Percentiles rank a stretch among this genome's conserved stretches.
These are phyloP conservation scores for Aelia acuminata DNA, from an alignment of 2,888 invertebrate genomes.

Conservation along the genomic window DNA sequence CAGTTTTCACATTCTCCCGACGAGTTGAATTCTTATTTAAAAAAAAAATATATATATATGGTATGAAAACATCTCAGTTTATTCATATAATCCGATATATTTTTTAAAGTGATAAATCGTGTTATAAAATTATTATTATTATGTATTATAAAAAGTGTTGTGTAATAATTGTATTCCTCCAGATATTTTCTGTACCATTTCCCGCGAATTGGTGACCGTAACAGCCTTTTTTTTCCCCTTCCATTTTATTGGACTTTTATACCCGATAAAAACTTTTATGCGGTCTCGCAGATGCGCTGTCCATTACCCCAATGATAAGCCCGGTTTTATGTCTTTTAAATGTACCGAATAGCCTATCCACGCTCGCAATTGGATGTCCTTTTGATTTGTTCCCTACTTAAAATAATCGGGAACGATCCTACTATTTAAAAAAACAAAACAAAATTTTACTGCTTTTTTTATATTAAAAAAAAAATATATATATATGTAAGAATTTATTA, in stretches of 20 bases:
- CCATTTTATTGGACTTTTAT: slow-evolving; percentile 41
- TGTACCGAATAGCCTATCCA: slow-evolving; percentile 33
- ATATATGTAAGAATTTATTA: no score
- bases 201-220: slow-evolving; percentile 20
- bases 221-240: slow-evolving; percentile 26
- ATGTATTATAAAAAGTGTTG: not conserved
- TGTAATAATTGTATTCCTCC: not conserved
- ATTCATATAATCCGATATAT: not conserved
- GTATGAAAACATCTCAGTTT: not conserved
- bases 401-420: not conserved
- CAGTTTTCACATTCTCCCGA: not conserved
- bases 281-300: slow-evolving; percentile 4
- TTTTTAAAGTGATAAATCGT: not conserved
- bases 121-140: not conserved
- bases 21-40: not conserved
- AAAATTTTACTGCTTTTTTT: not conserved
- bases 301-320: slow-evolving; percentile 41
- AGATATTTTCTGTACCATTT: slow-evolving; percentile 13
- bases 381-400: slow-evolving; percentile 11
- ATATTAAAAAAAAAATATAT: no score
- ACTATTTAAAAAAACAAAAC: no score
- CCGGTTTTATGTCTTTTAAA: slow-evolving; percentile 46
- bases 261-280: slow-evolving; percentile 44
- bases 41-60: no score
- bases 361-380: not conserved